Percentiles rank a stretch among this genome's conserved stretches.
Evolutionary conservation across 2,113 vertebrate species (phyloP).

Genomic region (human): GRCh38 chr18:40535501-40536000

Average conservation of each 20-base stretch:
- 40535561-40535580: constrained; percentile 23
- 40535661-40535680: constrained; percentile 64
- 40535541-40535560: constrained; percentile 54
- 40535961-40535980: not conserved
- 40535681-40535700: constrained; percentile 56
- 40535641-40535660: constrained; percentile 59
- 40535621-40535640: constrained; percentile 62
- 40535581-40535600: constrained; percentile 41
- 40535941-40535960: not conserved
- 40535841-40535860: constrained; percentile 19
- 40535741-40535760: constrained; percentile 63
- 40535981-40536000: not conserved
- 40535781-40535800: constrained; percentile 1
- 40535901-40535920: constrained; percentile 25
- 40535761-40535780: constrained; percentile 50
- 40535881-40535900: not conserved
- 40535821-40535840: constrained; percentile 19
- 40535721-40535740: constrained; percentile 41
- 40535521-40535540: not conserved
- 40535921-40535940: not conserved
- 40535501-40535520: constrained; percentile 5
- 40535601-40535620: constrained; percentile 35
- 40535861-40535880: constrained; percentile 30
- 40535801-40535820: not conserved
- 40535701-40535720: not conserved